These are phyloP conservation scores for Drymodes brunneopygia DNA, from an alignment of 2,113 vertebrate species.

Conservation along the genomic window DNA sequence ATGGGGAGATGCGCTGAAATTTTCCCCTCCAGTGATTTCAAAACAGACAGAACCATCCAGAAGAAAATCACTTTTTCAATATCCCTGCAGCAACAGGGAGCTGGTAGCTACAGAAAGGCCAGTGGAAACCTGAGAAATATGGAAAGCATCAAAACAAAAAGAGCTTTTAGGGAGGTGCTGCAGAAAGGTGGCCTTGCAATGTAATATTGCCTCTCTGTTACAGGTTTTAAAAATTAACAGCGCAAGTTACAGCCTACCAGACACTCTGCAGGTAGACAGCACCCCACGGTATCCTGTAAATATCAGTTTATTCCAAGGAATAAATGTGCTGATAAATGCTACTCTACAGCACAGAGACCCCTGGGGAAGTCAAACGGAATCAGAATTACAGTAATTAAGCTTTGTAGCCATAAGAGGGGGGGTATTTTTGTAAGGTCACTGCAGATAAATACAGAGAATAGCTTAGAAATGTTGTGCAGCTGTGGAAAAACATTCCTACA, in stretches of 20 bases:
- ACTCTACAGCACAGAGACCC: background rate
- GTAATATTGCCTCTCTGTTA: background rate
- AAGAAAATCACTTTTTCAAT: background rate
- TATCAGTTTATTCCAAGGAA: background rate
- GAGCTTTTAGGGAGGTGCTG: background rate
- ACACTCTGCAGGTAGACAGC: background rate
- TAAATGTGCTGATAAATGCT: background rate
- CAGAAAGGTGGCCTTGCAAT: background rate
- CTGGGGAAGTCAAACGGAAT: background rate
- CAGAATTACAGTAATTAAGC: background rate
- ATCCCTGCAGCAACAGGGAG: background rate
- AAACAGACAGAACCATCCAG: background rate
- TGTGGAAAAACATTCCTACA: background rate
- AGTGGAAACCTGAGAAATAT: background rate
- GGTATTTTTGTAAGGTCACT: background rate
- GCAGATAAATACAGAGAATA: background rate
- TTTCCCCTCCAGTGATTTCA: background rate
- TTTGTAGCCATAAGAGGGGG: background rate
- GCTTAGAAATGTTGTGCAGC: background rate
- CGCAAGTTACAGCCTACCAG: background rate
- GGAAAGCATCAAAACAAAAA: background rate
- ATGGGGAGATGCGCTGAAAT: background rate
- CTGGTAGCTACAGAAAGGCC: background rate
- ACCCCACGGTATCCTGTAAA: background rate
- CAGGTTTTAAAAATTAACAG: slow-evolving; percentile 20